Evolutionary conservation across 1,140 invertebrate genomes (phyloP).

Genomic region (Zophobas atratus): DNA sequence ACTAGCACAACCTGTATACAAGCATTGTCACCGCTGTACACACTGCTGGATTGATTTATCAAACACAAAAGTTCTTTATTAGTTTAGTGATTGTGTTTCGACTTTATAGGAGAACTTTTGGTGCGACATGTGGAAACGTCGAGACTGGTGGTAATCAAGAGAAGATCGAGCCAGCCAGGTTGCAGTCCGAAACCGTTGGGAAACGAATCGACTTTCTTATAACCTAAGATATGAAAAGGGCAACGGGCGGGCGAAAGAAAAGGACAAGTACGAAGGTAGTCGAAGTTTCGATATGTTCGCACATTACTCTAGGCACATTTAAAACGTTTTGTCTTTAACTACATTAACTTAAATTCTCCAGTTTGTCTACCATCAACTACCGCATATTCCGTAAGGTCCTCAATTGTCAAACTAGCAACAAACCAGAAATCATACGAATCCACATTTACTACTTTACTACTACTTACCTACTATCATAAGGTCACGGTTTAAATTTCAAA

Average conservation of each 20-base stretch:
- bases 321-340: conserved; percentile 16
- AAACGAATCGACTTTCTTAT: conserved; percentile 33
- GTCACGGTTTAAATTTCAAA: too few relatives aligned
- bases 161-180: conserved; percentile 23
- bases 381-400: too few relatives aligned
- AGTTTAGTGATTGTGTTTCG: conserved; percentile 58
- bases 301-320: conserved; percentile 38
- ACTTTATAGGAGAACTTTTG: conserved; percentile 44
- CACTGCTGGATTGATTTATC: conserved; percentile 64
- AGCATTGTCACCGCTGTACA: conserved; percentile 53
- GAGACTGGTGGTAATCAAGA: conserved; percentile 39
- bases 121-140: conserved; percentile 39
- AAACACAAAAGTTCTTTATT: conserved; percentile 65
- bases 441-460: too few relatives aligned
- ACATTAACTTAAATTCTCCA: too few relatives aligned
- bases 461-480: too few relatives aligned
- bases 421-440: too few relatives aligned
- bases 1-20: conserved; percentile 47
- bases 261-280: conserved; percentile 10
- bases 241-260: conserved; percentile 12
- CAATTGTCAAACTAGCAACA: too few relatives aligned
- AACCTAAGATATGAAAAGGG: conserved; percentile 31
- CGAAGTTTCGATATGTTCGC: conserved; percentile 42
- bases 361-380: too few relatives aligned
- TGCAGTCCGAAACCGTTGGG: conserved; percentile 24